Conservation (phyloP, 2,888 invertebrate genomes). For the Yponomeuta evonymella region DNA sequence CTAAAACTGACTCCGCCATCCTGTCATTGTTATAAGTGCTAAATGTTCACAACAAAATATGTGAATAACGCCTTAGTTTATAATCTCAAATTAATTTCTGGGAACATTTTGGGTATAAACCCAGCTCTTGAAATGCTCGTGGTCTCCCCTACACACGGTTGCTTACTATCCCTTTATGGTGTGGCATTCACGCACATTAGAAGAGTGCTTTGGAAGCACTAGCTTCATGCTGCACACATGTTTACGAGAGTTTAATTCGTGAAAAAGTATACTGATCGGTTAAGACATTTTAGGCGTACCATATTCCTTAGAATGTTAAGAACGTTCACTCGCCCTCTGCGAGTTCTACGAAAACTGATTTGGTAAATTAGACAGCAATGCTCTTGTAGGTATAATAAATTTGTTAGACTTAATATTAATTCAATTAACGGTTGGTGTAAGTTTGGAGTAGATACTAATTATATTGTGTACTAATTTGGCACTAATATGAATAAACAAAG, state of each 20-base stretch:
- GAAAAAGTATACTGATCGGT: not conserved
- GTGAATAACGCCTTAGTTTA: too few relatives aligned
- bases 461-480: not conserved
- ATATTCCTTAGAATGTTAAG: too few relatives aligned
- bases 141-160: not conserved
- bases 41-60: too few relatives aligned
- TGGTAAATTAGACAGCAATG: not conserved
- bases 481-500: not conserved
- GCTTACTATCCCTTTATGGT: conserved; percentile 27
- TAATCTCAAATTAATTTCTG: too few relatives aligned
- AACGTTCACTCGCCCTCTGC: too few relatives aligned
- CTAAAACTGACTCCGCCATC: too few relatives aligned
- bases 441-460: not conserved
- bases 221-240: conserved; percentile 40
- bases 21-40: too few relatives aligned
- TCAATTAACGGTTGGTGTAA: not conserved
- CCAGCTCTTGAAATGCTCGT: not conserved
- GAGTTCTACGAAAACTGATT: not conserved
- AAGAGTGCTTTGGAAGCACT: conserved; percentile 21
- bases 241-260: not conserved
- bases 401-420: not conserved
- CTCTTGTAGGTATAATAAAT: too few relatives aligned
- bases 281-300: not conserved
- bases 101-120: too few relatives aligned
- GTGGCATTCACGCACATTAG: conserved; percentile 15